Percentiles rank a stretch among this genome's conserved stretches.
phyloP scores from a whole-genome alignment of 2,888 invertebrate genomes.

The Tetragonisca angustula region DNA sequence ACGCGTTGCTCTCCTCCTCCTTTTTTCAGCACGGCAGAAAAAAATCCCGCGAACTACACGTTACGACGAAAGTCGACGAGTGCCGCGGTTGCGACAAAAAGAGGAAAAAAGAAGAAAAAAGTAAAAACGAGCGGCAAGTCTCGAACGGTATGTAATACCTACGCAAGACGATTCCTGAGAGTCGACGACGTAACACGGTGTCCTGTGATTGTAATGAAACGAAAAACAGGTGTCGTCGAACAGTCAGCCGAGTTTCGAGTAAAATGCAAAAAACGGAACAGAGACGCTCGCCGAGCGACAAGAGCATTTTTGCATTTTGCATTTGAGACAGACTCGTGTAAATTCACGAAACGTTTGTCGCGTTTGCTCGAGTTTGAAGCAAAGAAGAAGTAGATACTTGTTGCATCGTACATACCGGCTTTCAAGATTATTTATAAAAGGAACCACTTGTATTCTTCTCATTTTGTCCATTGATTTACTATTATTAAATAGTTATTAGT shows the following conservation, averaged over 20 bases:
- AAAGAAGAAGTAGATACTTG: background rate
- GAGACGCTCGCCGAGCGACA: constrained; percentile 25
- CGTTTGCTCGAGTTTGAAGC: background rate
- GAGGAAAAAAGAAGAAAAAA: no score
- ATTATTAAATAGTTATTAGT: no score
- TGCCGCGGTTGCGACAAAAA: no score
- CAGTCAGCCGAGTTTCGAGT: constrained; percentile 30
- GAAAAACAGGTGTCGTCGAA: constrained; percentile 43
- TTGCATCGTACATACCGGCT: background rate
- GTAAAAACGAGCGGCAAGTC: background rate
- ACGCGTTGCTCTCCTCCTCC: constrained; percentile 19
- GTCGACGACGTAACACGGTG: constrained; percentile 16
- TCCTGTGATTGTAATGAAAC: constrained; percentile 14
- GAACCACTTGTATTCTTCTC: no score
- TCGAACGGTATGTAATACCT: background rate
- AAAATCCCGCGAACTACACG: background rate
- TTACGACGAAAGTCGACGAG: background rate
- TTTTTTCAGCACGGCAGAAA: constrained; percentile 1
- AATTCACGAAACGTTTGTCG: constrained; percentile 15
- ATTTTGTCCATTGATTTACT: no score
- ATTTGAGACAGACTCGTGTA: constrained; percentile 27
- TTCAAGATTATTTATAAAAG: background rate
- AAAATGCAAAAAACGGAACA: constrained; percentile 43
- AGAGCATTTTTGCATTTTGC: constrained; percentile 9
- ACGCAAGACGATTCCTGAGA: background rate